Base-by-base conservation (phyloP, 2,797 vertebrate species). In the Staurois parvus region DNA sequence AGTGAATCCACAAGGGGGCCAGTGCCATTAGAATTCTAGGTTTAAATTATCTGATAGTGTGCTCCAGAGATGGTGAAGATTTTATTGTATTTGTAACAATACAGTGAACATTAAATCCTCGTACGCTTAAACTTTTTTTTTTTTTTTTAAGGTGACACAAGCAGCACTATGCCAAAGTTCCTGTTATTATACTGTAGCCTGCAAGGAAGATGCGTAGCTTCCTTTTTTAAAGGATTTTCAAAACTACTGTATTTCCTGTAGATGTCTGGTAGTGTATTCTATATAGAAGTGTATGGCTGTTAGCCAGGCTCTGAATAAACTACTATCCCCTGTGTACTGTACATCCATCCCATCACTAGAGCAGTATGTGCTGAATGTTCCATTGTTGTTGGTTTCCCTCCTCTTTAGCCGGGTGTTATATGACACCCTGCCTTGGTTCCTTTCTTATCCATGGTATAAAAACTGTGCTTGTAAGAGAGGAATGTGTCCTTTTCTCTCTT, bases 401-500 rank as follows among this genome's bases (percentile, higher is more conserved):
- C 70, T 72, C 66, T 72, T 13, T 24, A 70, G n/a, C 62, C 10
- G n/a, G 7, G 12, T 83, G 85, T 79, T 62, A 84, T 68, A 29
- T 75, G 76, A 87, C 66, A 79, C 85, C 64, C 68, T 30, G 32
- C 11, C 62, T 30, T 30, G 69, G 69, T 72, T 79, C 45, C 62
- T 87, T 66, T 87, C 59, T 73, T 30, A 64, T 74, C 62, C 66
- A 52, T 48, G 75, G 12, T 78, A 79, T 79, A 83, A 86, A 48
- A 62, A 28, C n/a, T 45, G 73, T 56, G 79, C 83, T 84, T 76
- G 83, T 74, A 79, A 29, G 40, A 59, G n/a, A 32, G 85, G 52
- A 83, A 87, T 73, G 42, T 84, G 81, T 69, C 73, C 67, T 70
- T 84, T 62, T 79, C 42, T 75, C 72, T 75, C 59, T 74, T 83